phyloP scores from a whole-genome alignment of 2,113 vertebrate genomes.

The Poeciliopsis retropinna region DNA sequence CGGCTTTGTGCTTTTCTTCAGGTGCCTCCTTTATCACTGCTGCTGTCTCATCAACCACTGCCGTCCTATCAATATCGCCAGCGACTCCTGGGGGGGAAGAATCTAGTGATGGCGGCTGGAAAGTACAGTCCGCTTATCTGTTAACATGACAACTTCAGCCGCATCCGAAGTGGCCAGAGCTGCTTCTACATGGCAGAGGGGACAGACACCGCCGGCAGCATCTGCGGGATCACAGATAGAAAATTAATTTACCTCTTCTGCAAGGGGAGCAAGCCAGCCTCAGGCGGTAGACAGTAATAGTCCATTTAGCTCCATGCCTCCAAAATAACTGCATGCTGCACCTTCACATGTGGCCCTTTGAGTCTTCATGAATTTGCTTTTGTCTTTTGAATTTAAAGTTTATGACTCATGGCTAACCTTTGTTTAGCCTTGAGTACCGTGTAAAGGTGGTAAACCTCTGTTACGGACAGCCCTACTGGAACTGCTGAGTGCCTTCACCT shows the following conservation, averaged over 20 bases:
- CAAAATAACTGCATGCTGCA: conserved; percentile 68
- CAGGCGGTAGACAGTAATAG: conserved; percentile 62
- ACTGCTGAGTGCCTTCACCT: conserved; percentile 41
- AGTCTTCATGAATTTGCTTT: conserved; percentile 71
- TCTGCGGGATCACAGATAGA: conserved; percentile 61
- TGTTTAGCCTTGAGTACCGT: conserved; percentile 51
- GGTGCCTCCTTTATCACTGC: conserved; percentile 41
- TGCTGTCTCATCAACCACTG: conserved; percentile 56
- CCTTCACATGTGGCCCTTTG: conserved; percentile 62
- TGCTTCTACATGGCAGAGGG: conserved; percentile 35
- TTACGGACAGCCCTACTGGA: conserved; percentile 1
- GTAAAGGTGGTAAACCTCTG: conserved; percentile 14
- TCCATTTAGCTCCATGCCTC: conserved; percentile 73
- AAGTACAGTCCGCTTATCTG: conserved; percentile 62
- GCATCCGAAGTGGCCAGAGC: conserved; percentile 31
- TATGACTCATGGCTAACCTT: conserved; percentile 32
- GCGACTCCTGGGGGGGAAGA: conserved; percentile 34
- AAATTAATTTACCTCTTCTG: conserved; percentile 67
- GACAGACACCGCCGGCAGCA: conserved; percentile 54
- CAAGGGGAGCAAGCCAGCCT: conserved; percentile 53
- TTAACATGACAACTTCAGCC: conserved; percentile 60
- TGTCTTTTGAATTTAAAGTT: conserved; percentile 60
- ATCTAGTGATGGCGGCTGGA: conserved; percentile 55
- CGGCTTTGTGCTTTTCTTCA: conserved; percentile 36
- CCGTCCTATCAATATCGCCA: conserved; percentile 58